These are phyloP conservation scores for Dendrocincla fuliginosa DNA, from an alignment of 2,797 vertebrate genomes.

Conservation along the genomic window DNA sequence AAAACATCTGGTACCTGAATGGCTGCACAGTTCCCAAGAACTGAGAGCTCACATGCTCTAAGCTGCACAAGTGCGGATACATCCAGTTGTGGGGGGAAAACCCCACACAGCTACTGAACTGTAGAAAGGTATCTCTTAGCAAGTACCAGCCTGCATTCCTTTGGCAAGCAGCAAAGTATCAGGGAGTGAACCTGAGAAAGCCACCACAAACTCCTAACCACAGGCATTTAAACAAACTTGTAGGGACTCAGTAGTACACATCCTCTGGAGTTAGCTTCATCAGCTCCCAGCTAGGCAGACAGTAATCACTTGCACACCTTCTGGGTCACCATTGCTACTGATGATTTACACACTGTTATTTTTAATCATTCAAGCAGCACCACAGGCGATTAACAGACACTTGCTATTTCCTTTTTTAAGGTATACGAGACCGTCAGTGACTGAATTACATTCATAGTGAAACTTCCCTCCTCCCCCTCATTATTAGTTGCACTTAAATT, in stretches of 20 bases:
- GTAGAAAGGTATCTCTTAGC: not conserved
- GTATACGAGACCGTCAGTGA: rapidly evolving
- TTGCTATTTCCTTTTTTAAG: not conserved
- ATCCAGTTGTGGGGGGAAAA: not conserved
- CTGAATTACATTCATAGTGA: not conserved
- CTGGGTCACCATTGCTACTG: not conserved
- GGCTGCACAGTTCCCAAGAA: not conserved
- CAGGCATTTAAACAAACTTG: not conserved
- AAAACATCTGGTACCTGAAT: not conserved
- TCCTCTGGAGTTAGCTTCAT: not conserved
- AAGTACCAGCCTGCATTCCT: not conserved
- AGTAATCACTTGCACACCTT: not conserved
- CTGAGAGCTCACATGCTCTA: rapidly evolving
- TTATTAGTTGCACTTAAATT: not conserved
- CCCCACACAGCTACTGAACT: not conserved
- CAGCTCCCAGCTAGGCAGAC: not conserved
- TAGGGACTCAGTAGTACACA: not conserved
- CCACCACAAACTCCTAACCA: not conserved
- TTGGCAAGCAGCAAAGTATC: not conserved
- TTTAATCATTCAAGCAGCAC: not conserved
- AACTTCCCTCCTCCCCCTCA: not conserved
- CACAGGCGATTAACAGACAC: not conserved
- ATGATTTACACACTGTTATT: not conserved
- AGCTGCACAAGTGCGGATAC: not conserved
- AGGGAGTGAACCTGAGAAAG: not conserved